Evolutionary conservation across 2,113 vertebrate genomes (phyloP).

Genomic region (Pheucticus melanocephalus): DNA sequence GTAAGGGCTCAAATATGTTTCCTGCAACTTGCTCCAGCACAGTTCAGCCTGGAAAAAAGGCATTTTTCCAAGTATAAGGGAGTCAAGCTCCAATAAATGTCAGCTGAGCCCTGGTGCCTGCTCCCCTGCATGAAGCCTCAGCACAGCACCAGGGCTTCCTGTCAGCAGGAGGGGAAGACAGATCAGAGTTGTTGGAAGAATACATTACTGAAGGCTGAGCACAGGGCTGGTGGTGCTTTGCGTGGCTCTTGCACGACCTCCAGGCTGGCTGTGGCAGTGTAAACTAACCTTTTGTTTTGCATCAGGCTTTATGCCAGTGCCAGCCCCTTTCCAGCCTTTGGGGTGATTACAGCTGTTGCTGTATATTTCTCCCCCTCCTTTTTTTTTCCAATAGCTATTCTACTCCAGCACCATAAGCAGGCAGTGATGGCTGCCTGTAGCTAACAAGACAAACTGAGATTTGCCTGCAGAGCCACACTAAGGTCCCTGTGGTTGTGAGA

Average conservation of each 20-base stretch:
- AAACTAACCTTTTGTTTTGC: not conserved
- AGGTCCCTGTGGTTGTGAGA: not conserved
- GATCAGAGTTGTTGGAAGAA: not conserved
- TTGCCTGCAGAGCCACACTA: not conserved
- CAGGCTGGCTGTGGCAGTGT: not conserved
- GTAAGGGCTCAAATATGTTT: not conserved
- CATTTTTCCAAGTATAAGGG: not conserved
- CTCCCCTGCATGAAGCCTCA: not conserved
- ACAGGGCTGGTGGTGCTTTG: not conserved
- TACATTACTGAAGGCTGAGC: rapidly evolving
- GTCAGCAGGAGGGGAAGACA: not conserved
- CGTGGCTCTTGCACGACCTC: rapidly evolving
- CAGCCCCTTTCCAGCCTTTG: not conserved
- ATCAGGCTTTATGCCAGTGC: not conserved
- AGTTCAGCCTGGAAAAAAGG: not conserved
- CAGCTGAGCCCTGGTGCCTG: not conserved
- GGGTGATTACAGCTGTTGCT: not conserved
- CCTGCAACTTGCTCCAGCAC: not conserved
- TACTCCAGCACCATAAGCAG: not conserved
- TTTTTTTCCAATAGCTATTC: not conserved
- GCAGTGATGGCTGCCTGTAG: not conserved
- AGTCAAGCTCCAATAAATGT: not conserved
- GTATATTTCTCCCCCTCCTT: rapidly evolving
- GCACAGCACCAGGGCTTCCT: not conserved
- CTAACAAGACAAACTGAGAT: not conserved